Conservation (phyloP, 2,797 vertebrate species). For the Myotis planiceps region DNA sequence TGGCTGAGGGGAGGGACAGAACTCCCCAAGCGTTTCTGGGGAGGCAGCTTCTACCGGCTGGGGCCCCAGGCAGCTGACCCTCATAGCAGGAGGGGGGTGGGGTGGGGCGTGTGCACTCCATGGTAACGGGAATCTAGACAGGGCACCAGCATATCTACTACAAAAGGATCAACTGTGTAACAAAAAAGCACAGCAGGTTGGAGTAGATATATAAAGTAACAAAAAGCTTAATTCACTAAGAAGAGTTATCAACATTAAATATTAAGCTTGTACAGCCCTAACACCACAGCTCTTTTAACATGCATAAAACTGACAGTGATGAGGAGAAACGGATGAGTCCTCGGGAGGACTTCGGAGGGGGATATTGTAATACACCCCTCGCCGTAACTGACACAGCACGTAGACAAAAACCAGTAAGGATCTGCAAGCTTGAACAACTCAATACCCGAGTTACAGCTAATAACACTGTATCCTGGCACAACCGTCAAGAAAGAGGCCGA, state of each 20-base stretch:
- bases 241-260: neutral
- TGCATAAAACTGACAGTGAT: neutral
- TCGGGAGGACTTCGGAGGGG: neutral
- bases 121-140: neutral
- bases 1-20: neutral
- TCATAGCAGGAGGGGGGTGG: neutral
- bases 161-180: neutral
- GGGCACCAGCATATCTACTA: neutral
- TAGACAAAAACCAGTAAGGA: neutral
- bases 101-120: too few relatives aligned
- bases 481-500: neutral
- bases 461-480: neutral
- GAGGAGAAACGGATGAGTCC: neutral
- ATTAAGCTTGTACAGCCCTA: neutral
- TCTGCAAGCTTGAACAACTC: neutral
- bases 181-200: neutral
- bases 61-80: neutral
- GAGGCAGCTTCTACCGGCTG: neutral
- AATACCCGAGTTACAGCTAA: neutral
- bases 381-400: neutral
- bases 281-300: neutral
- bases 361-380: neutral
- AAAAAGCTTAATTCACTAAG: neutral
- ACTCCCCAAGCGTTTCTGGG: neutral
- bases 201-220: neutral